Conservation (phyloP, 2,888 invertebrate species). For the Ennomos erosarius region DNA sequence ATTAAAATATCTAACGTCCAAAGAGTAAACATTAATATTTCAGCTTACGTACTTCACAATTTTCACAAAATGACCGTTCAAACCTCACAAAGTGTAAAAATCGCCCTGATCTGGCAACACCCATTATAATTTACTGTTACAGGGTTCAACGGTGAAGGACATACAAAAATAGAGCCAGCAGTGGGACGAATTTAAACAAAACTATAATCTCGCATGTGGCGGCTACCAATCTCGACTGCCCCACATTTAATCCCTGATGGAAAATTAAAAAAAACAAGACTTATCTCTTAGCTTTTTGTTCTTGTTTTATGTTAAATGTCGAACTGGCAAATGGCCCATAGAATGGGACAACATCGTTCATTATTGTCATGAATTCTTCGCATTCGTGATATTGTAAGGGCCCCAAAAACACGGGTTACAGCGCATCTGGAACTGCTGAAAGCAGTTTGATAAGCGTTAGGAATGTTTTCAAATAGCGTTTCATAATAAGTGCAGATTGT, state of each 20-base stretch:
- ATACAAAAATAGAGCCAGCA: slow-evolving; percentile 32
- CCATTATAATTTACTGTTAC: slow-evolving; percentile 6
- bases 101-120: slow-evolving; percentile 4
- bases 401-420: too few species aligned
- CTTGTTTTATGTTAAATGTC: slow-evolving; percentile 28
- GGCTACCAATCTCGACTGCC: slow-evolving; percentile 31
- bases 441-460: too few species aligned
- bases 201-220: slow-evolving; percentile 30
- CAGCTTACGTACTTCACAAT: too few species aligned
- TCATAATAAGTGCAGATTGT: too few species aligned
- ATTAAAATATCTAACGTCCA: too few species aligned
- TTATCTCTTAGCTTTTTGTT: slow-evolving; percentile 15
- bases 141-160: slow-evolving; percentile 42
- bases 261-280: slow-evolving; percentile 10
- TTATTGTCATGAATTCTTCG: slow-evolving; percentile 5
- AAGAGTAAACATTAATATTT: too few species aligned
- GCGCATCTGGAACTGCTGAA: too few species aligned
- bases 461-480: too few species aligned
- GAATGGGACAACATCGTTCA: background rate
- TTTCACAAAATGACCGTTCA: too few species aligned
- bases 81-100: too few species aligned
- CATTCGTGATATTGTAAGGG: background rate
- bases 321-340: slow-evolving; percentile 20
- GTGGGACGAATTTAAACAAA: slow-evolving; percentile 32
- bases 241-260: slow-evolving; percentile 14